Base-by-base conservation (phyloP, 2,797 vertebrate genomes). In the Sebastes alutus region DNA sequence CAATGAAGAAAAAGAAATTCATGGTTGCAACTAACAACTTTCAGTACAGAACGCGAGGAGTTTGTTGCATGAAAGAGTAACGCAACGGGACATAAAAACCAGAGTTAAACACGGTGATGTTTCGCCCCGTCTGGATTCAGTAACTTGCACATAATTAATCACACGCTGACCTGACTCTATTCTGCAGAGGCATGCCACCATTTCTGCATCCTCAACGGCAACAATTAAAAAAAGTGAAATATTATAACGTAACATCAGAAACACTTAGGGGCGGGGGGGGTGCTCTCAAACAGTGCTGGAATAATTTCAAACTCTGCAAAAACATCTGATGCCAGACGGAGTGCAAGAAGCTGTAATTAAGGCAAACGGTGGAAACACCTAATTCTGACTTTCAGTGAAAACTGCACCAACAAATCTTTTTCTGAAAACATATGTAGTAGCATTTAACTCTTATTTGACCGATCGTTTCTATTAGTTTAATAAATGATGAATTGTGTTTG, bases 401-500 rank as follows among this genome's bases (percentile, higher is more conserved):
- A 78, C 71, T 65, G 64, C 56, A 66, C 42, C 52, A 56, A 80
- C 84, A 77, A 82, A 75, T 30, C 12, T 72, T 78, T 78, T 56
- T 64, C 65, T 86, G 78, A 75, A 76, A 83, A 68, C 25, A 33
- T 63, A 13, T 4, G 11, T 32, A 49, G 68, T 16, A 78, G 49
- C 38, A 38, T 73, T 38, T 38, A 77, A 74, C 30, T 70, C 38
- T 23, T 70, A 49, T 68, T 64, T 68, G 72, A 87, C 54, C 25
- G 59, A 62, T 77, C 46, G 35, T 73, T 70, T 77, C 56, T 58
- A 32, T 70, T 55, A 71, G 75, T 90, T 92, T 87, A 87, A 92
- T 90, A 93, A 89, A 92, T 90, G 92, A 93, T 92, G 89, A 89
- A 92, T 93, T 12, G 4, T 75, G 84, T 90, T 91, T 91, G 93